Conservation (phyloP, 2,888 invertebrate genomes). For the Pterobdella sp. region DNA sequence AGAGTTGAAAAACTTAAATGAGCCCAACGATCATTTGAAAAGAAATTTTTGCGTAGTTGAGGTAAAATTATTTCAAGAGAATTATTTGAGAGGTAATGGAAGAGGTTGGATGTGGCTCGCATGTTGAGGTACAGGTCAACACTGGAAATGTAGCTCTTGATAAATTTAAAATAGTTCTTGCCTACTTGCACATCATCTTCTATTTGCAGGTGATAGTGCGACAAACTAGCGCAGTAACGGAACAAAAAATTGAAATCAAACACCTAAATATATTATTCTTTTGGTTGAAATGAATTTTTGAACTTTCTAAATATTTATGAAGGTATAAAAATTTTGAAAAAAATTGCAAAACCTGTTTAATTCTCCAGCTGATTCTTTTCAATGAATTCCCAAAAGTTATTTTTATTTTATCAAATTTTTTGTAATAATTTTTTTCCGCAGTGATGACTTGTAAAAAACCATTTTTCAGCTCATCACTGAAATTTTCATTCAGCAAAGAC, state of each 20-base stretch:
- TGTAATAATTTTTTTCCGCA: constrained; percentile 41
- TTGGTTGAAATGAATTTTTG: too few species aligned
- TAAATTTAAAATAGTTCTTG: constrained; percentile 42
- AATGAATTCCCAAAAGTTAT: constrained; percentile 47
- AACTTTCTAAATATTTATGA: too few species aligned
- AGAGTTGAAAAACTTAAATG: constrained; percentile 47
- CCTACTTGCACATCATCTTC: constrained; percentile 47
- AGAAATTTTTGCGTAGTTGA: neutral
- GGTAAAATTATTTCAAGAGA: neutral
- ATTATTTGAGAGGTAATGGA: neutral
- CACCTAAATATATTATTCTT: too few species aligned
- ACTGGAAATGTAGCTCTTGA: constrained; percentile 41
- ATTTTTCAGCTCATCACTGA: constrained; percentile 40
- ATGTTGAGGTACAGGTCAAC: constrained; percentile 9
- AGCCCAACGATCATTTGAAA: constrained; percentile 41
- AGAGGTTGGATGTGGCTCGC: neutral
- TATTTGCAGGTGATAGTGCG: constrained; percentile 47
- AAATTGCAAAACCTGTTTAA: constrained; percentile 45
- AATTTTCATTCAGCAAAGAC: constrained; percentile 36
- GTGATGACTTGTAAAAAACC: constrained; percentile 49
- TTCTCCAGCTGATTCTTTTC: constrained; percentile 46
- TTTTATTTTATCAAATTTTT: constrained; percentile 39
- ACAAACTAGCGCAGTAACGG: constrained; percentile 42
- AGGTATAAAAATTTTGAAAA: neutral
- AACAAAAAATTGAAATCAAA: constrained; percentile 36